Evolutionary conservation across 1,140 invertebrate species (phyloP).

Genomic region (Oedothorax gibbosus): DNA sequence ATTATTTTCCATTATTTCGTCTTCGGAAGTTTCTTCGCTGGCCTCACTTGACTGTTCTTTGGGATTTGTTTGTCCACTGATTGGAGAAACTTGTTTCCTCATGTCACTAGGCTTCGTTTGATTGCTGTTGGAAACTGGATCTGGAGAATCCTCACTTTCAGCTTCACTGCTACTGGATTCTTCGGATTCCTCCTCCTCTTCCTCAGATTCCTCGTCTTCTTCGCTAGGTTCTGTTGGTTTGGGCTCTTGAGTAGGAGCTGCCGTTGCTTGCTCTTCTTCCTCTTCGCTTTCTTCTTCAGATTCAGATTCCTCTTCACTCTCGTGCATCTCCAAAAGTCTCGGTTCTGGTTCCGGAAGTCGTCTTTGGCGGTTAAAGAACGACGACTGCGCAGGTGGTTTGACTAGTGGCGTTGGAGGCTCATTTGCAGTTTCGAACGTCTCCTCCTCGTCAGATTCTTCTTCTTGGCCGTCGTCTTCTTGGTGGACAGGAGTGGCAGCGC

Average conservation of each 20-base stretch:
- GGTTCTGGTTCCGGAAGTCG: conserved; percentile 54
- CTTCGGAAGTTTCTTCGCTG: conserved; percentile 46
- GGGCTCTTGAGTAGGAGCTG: conserved; percentile 3
- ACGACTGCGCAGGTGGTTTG: conserved; percentile 8
- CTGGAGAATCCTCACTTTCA: conserved; percentile 58
- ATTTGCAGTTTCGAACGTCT: conserved; percentile 79
- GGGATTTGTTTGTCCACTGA: not conserved
- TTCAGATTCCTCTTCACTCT: conserved; percentile 38
- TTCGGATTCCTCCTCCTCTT: conserved; percentile 63
- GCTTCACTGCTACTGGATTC: conserved; percentile 31
- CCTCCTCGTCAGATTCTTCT: conserved; percentile 88
- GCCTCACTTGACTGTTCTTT: conserved; percentile 48
- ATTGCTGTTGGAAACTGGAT: conserved; percentile 1
- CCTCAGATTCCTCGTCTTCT: conserved; percentile 63
- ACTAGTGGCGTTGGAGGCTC: conserved; percentile 70
- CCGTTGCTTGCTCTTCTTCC: conserved; percentile 68
- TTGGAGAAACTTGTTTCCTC: conserved; percentile 30
- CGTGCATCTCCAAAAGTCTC: conserved; percentile 48
- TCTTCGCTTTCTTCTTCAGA: conserved; percentile 72
- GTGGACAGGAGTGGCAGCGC: conserved; percentile 70
- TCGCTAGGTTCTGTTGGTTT: conserved; percentile 30
- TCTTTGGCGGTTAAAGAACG: conserved; percentile 55
- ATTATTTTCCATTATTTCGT: conserved; percentile 62
- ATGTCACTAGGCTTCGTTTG: conserved; percentile 31
- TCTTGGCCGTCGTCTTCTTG: conserved; percentile 86